Conservation (phyloP, 2,888 invertebrate genomes). For the Bellardia bayeri region DNA sequence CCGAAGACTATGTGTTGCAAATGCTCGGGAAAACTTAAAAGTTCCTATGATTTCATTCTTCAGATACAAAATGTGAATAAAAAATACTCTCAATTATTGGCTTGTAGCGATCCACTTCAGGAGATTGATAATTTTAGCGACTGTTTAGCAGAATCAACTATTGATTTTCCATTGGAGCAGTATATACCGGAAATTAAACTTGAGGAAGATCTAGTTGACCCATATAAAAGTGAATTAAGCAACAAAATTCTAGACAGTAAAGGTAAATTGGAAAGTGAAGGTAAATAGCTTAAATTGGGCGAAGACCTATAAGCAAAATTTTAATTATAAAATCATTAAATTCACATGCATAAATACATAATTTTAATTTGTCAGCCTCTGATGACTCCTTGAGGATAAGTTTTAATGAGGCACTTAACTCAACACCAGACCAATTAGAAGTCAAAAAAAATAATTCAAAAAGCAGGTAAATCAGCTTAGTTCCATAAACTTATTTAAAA, state of each 20-base stretch:
- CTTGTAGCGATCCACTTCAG: slow-evolving; percentile 44
- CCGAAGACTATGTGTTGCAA: slow-evolving; percentile 77
- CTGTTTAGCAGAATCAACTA: slow-evolving; percentile 79
- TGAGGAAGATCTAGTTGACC: slow-evolving; percentile 65
- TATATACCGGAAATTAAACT: slow-evolving; percentile 75
- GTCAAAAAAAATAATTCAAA: not conserved
- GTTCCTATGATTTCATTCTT: slow-evolving; percentile 77
- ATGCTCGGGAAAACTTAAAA: slow-evolving; percentile 77
- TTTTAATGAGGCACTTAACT: not conserved
- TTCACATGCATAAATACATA: not conserved
- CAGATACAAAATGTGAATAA: slow-evolving; percentile 77
- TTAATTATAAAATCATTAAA: no score
- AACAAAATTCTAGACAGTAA: slow-evolving; percentile 5
- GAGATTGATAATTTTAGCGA: slow-evolving; percentile 70
- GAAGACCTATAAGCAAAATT: no score
- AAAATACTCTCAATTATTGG: slow-evolving; percentile 51
- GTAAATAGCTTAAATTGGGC: not conserved
- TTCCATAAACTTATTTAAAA: no score
- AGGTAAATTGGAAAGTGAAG: slow-evolving; percentile 45
- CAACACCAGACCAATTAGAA: not conserved
- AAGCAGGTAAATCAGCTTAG: not conserved
- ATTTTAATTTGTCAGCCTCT: not conserved
- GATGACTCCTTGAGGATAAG: slow-evolving; percentile 6
- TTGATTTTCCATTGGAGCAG: slow-evolving; percentile 76
- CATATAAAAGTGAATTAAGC: slow-evolving; percentile 28